phyloP scores from a whole-genome alignment of 2,113 vertebrate genomes.

The Brachirus orientalis region DNA sequence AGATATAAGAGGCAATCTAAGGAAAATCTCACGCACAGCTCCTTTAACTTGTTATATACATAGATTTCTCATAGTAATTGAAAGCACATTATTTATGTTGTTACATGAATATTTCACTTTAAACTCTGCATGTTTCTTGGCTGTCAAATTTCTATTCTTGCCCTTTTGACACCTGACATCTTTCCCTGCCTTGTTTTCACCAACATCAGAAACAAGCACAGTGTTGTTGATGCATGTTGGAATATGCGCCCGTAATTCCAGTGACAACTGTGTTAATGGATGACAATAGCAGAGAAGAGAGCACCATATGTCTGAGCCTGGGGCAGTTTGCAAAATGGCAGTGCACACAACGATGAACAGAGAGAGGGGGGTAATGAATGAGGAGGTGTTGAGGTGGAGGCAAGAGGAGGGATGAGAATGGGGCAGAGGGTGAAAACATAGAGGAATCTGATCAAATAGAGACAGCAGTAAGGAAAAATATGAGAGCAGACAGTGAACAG shows the following conservation, averaged over 20 bases:
- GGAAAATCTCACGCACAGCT: no score
- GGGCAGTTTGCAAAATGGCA: conserved; percentile 73
- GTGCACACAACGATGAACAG: conserved; percentile 67
- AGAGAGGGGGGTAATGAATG: conserved; percentile 5
- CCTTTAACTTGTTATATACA: no score
- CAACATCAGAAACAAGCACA: conserved; percentile 55
- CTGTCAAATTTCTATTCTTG: conserved; percentile 10
- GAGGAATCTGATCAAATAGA: not conserved
- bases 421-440: not conserved
- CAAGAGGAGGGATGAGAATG: conserved; percentile 14
- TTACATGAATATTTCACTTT: not conserved
- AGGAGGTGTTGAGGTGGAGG: conserved; percentile 13
- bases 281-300: conserved; percentile 78
- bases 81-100: no score
- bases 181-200: conserved; percentile 46
- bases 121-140: not conserved
- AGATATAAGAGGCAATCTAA: no score
- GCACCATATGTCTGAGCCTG: conserved; percentile 80
- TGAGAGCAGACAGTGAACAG: not conserved
- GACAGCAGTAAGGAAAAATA: not conserved
- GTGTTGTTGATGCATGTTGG: conserved; percentile 64
- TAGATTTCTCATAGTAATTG: no score
- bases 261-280: conserved; percentile 85
- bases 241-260: conserved; percentile 75
- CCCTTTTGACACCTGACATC: conserved; percentile 44